Evolutionary conservation across 2,888 invertebrate genomes (phyloP).

Genomic region (Thera obeliscata): DNA sequence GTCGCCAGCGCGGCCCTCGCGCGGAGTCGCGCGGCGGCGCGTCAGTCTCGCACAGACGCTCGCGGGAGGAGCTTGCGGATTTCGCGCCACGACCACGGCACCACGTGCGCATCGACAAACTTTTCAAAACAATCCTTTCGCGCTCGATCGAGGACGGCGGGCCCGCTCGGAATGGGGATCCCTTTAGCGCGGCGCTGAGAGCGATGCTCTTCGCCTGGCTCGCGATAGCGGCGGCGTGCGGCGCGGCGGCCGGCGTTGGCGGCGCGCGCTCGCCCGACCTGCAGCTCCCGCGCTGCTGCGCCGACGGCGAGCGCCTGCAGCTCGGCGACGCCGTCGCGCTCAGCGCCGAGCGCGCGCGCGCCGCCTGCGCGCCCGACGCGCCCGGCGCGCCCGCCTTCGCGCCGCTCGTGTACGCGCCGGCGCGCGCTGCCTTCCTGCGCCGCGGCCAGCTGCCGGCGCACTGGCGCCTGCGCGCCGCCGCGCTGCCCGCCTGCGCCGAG

Average conservation of each 20-base stretch:
- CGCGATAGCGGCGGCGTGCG: slow-evolving; percentile 48
- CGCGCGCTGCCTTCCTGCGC: slow-evolving; percentile 64
- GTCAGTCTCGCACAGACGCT: slow-evolving; percentile 50
- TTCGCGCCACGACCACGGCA: slow-evolving; percentile 12
- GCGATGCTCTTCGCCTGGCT: slow-evolving; percentile 43
- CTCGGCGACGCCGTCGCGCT: slow-evolving; percentile 33
- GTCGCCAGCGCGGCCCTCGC: background rate
- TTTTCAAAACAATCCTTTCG: slow-evolving; percentile 5
- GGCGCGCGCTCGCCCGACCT: slow-evolving; percentile 59
- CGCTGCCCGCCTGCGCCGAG: slow-evolving; percentile 62
- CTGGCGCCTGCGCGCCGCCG: slow-evolving; percentile 75
- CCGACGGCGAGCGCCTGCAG: slow-evolving; percentile 57
- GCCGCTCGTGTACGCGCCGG: slow-evolving; percentile 85
- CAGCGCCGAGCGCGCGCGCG: slow-evolving; percentile 57
- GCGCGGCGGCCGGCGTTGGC: slow-evolving; percentile 46
- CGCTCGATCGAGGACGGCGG: background rate
- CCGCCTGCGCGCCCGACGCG: slow-evolving; percentile 75
- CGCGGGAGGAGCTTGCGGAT: slow-evolving; percentile 55
- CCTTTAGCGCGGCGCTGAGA: slow-evolving; percentile 38
- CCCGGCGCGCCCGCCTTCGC: slow-evolving; percentile 83
- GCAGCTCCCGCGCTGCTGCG: slow-evolving; percentile 65
- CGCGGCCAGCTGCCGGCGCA: slow-evolving; percentile 73
- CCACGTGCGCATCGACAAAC: slow-evolving; percentile 60
- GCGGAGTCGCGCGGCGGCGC: slow-evolving; percentile 3
- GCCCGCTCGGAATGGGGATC: slow-evolving; percentile 27